Evolutionary conservation across 2,797 vertebrate genomes (phyloP), one percentile per base, ranked within the genome.

Genomic region (Morelia viridis): DNA sequence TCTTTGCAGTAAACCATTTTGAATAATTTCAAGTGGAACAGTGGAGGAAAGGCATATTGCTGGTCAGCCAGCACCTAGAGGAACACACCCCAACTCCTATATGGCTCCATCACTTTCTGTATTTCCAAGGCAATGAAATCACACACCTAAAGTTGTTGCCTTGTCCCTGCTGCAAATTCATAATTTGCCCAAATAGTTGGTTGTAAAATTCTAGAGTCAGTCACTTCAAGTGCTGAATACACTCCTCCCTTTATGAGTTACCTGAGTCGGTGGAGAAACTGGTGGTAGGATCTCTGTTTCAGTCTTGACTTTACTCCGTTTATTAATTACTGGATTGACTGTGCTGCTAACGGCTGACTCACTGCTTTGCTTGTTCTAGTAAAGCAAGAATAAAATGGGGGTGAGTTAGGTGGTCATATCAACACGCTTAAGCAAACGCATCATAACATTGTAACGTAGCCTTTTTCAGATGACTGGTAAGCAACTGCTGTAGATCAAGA

Each of bases 241-340:
- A 64, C 50, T 12, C 24, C 2, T 57, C 26, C 53, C 57, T n/a
- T 35, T 41, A 87, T 2, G 17, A 64, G 53, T 97, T 98, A 99
- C 99, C 98, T 99, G 99, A 65, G 98, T 97, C 56, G 97, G 96
- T 0, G 98, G 98, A 35, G 99, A 99, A 83, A 98, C 97, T 71
- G 98, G 98, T 50, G 94, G 96, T 85, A 97, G 96, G 58, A 97
- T 98, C 80, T 98, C 98, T 0, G 97, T 95, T 96, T 99, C 99
- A 0, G 97, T 98, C 97, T 99, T 99, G 94, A 99, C 98, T 97
- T 99, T 99, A 94, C 98, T 98, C 95, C 98, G 98, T 89, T 99
- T 99, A 96, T 97, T 98, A 96, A 97, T 97, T 68, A 98, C 92
- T 19, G 98, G 98, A 94, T 99, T 98, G 60, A 98, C 98, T 0